phyloP scores from a whole-genome alignment of 2,888 invertebrate genomes.

The Antheraea assamensis region DNA sequence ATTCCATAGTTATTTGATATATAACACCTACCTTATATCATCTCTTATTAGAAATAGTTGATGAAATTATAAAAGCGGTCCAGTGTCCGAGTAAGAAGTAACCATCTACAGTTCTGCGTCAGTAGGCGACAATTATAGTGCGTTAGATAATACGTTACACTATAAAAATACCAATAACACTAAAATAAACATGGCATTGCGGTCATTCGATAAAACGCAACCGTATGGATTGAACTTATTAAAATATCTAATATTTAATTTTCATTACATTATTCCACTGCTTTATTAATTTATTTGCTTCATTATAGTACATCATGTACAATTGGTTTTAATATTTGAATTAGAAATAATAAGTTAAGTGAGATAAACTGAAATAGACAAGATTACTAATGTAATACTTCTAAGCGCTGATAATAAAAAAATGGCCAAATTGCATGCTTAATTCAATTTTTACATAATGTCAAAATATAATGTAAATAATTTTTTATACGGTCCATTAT shows the following conservation, averaged over 20 bases:
- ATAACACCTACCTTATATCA: neutral
- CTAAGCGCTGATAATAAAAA: neutral
- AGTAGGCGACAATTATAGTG: slow-evolving; percentile 16
- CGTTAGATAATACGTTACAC: slow-evolving; percentile 16
- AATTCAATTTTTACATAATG: neutral
- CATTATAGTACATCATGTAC: neutral
- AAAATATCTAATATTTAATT: neutral
- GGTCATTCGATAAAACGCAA: neutral
- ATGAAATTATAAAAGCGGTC: slow-evolving; percentile 25
- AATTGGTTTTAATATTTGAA: neutral
- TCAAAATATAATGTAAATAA: neutral
- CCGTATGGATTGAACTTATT: neutral
- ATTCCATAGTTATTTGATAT: neutral
- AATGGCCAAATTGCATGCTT: no score
- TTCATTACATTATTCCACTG: neutral
- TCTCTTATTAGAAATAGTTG: neutral
- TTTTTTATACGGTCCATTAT: neutral
- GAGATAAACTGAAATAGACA: neutral
- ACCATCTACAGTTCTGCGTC: neutral
- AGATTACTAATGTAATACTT: neutral
- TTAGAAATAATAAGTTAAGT: neutral
- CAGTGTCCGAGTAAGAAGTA: slow-evolving; percentile 9
- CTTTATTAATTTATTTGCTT: neutral
- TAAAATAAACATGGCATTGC: neutral
- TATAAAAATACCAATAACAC: neutral